Conservation (phyloP, 1,140 invertebrate genomes). For the Drosophila saltans region DNA sequence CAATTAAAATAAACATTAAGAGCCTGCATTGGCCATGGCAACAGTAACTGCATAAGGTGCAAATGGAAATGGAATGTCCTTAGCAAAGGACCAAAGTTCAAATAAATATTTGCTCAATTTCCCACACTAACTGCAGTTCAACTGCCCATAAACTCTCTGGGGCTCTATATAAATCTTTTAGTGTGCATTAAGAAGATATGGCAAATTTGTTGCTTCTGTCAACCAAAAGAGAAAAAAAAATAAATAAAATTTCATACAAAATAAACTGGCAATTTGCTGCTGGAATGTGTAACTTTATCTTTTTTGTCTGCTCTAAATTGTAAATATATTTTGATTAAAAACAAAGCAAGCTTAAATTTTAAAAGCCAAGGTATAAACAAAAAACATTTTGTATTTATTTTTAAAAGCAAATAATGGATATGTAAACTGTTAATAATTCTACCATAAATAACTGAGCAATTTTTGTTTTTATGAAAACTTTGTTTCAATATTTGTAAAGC, state of each 20-base stretch:
- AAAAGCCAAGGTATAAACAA: too few species aligned
- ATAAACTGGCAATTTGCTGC: constrained; percentile 11
- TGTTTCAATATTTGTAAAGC: too few species aligned
- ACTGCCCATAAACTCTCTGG: not conserved
- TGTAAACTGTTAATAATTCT: too few species aligned
- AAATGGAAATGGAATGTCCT: constrained; percentile 13
- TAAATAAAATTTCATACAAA: constrained; percentile 4
- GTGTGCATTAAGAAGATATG: constrained; percentile 1
- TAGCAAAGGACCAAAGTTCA: constrained; percentile 4
- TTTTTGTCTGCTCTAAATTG: not conserved
- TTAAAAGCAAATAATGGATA: too few species aligned
- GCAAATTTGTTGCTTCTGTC: constrained; percentile 8
- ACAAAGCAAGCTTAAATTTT: not conserved
- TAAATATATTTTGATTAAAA: not conserved
- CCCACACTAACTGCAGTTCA: constrained; percentile 1
- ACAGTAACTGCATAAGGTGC: not conserved
- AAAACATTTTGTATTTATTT: too few species aligned
- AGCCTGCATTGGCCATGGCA: not conserved
- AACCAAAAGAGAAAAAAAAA: not conserved
- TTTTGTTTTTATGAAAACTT: too few species aligned
- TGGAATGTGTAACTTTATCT: not conserved
- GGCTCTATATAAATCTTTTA: constrained; percentile 5
- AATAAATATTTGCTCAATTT: constrained; percentile 21
- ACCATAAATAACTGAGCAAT: too few species aligned
- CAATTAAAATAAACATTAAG: constrained; percentile 24